These are phyloP conservation scores for Harpagoxenus sublaevis DNA, from an alignment of 2,888 invertebrate genomes.

Conservation along the genomic window DNA sequence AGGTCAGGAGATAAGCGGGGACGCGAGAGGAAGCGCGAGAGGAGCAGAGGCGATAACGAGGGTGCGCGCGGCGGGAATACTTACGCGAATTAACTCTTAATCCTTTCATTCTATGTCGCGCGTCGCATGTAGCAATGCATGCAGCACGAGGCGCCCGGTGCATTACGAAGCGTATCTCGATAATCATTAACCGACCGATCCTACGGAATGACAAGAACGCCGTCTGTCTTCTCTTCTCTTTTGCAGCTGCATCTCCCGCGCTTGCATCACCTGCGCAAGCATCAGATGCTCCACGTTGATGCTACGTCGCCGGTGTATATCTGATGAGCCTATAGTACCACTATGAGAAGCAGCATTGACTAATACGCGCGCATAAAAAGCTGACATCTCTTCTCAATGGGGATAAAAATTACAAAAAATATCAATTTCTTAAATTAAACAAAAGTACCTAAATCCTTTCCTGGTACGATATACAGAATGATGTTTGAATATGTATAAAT, in stretches of 20 bases:
- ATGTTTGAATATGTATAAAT: neutral
- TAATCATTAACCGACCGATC: constrained; percentile 61
- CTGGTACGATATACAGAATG: neutral
- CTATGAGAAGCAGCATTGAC: constrained; percentile 56
- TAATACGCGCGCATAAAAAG: constrained; percentile 58
- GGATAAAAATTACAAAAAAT: neutral
- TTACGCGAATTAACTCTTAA: constrained; percentile 32
- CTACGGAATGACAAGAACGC: constrained; percentile 66
- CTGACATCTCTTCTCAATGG: constrained; percentile 54
- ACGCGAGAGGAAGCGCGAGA: neutral
- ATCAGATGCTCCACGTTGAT: constrained; percentile 24
- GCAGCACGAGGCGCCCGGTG: constrained; percentile 20
- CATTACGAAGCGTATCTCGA: constrained; percentile 47
- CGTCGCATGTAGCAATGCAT: constrained; percentile 35
- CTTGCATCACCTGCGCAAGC: constrained; percentile 56
- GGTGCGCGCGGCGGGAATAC: neutral
- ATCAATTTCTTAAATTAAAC: neutral
- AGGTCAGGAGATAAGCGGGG: neutral
- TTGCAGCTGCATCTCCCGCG: neutral
- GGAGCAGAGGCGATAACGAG: neutral
- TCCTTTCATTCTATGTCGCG: constrained; percentile 7
- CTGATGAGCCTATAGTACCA: constrained; percentile 13
- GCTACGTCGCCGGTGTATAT: neutral
- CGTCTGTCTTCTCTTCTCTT: constrained; percentile 42
- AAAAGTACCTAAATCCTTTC: neutral